These are phyloP conservation scores for Pelagia noctiluca DNA, from an alignment of 30 jellyfish, hydroid and myxozoan genomes.

Conservation along the genomic window DNA sequence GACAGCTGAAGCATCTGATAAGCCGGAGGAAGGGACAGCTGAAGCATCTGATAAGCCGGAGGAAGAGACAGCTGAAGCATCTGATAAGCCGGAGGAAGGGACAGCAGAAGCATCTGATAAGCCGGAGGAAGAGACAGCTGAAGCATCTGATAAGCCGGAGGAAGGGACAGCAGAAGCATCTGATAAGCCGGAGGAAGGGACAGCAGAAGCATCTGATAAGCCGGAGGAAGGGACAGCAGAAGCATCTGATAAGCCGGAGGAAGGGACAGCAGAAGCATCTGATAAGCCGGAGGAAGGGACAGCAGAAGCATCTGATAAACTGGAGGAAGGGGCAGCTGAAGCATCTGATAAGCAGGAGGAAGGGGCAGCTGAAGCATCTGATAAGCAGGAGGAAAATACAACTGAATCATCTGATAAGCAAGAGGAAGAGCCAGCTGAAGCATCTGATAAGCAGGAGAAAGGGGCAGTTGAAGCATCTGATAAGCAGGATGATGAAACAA, in stretches of 20 bases:
- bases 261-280: neutral
- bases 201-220: too few relatives aligned
- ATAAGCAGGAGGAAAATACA: neutral
- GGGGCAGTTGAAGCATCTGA: neutral
- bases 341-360: neutral
- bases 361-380: neutral
- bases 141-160: too few relatives aligned
- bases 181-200: neutral
- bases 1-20: too few relatives aligned
- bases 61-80: slow-evolving; percentile 5
- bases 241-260: neutral
- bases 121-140: too few relatives aligned
- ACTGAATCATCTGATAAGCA: too few relatives aligned
- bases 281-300: neutral
- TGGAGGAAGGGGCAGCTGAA: neutral
- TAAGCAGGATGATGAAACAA: neutral
- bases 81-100: neutral
- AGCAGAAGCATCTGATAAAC: too few relatives aligned
- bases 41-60: neutral
- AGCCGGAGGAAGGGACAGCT: neutral
- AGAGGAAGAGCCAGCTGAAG: neutral
- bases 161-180: neutral
- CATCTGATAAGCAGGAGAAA: neutral
- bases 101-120: neutral
- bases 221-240: neutral